Evolutionary conservation across 1,140 invertebrate genomes (phyloP).

Genomic region (Solenopsis invicta): DNA sequence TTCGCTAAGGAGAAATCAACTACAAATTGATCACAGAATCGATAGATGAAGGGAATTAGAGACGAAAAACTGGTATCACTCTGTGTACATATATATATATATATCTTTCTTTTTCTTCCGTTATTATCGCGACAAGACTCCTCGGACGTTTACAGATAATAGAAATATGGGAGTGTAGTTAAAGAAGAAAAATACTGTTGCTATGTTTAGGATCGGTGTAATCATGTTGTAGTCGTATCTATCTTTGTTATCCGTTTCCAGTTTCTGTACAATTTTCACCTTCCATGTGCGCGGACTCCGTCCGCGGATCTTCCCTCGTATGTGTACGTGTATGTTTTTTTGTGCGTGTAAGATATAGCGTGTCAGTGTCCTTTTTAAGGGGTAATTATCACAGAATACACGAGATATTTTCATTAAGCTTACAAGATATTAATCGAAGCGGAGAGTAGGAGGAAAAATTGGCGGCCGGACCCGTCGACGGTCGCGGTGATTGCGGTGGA

Average conservation of each 20-base stretch:
- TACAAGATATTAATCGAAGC: constrained; percentile 85
- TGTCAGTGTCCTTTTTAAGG: constrained; percentile 77
- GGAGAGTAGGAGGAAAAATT: constrained; percentile 83
- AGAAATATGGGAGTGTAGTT: constrained; percentile 80
- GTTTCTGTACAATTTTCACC: constrained; percentile 1
- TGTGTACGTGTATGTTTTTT: constrained; percentile 18
- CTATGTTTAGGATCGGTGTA: constrained; percentile 71
- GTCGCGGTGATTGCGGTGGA: constrained; percentile 24
- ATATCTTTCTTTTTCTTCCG: constrained; percentile 8
- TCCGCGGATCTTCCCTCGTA: neutral
- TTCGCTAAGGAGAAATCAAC: constrained; percentile 31
- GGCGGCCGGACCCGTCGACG: constrained; percentile 68
- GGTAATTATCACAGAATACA: constrained; percentile 87
- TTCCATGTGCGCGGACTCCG: constrained; percentile 21
- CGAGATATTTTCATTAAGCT: constrained; percentile 85
- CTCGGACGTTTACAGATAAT: constrained; percentile 82
- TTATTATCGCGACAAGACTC: constrained; percentile 70
- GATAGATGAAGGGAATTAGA: constrained; percentile 39
- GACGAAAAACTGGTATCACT: constrained; percentile 42
- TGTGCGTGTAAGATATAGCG: constrained; percentile 60
- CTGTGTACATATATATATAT: constrained; percentile 13
- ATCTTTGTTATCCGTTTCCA: constrained; percentile 4
- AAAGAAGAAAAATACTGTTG: constrained; percentile 83
- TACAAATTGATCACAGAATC: constrained; percentile 44
- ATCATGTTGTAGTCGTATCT: constrained; percentile 60